phyloP scores from a whole-genome alignment of 2,888 invertebrate genomes.

The Dascillus cervinus region DNA sequence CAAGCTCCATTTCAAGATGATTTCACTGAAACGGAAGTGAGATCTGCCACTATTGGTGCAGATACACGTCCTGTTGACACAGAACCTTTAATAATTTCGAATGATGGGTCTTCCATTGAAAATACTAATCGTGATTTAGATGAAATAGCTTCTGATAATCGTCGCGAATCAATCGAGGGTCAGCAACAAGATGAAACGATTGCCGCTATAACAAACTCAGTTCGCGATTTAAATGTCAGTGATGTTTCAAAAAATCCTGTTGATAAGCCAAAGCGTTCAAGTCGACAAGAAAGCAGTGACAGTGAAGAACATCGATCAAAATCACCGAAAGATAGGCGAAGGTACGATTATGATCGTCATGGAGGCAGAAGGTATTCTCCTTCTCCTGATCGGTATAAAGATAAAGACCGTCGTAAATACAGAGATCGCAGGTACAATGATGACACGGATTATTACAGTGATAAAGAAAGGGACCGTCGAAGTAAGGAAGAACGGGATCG shows the following conservation, averaged over 20 bases:
- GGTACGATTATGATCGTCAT: slow-evolving; percentile 13
- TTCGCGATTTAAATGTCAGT: slow-evolving; percentile 37
- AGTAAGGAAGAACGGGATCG: slow-evolving; percentile 33
- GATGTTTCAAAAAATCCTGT: slow-evolving; percentile 34
- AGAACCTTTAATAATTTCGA: slow-evolving; percentile 7
- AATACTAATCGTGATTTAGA: slow-evolving; percentile 22
- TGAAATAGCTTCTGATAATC: slow-evolving; percentile 10
- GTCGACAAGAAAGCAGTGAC: slow-evolving; percentile 34
- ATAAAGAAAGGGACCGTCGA: slow-evolving; percentile 52
- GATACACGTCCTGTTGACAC: slow-evolving; percentile 35
- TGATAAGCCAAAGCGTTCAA: slow-evolving; percentile 25
- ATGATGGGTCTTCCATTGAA: slow-evolving; percentile 6
- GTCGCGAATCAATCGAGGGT: slow-evolving; percentile 33
- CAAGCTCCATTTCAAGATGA: slow-evolving; percentile 2
- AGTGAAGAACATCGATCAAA: slow-evolving; percentile 28
- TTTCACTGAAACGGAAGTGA: slow-evolving; percentile 14
- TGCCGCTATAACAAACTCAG: slow-evolving; percentile 27
- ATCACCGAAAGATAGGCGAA: slow-evolving; percentile 16
- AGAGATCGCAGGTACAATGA: slow-evolving; percentile 54
- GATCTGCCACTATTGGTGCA: slow-evolving; percentile 41
- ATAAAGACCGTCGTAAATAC: slow-evolving; percentile 37
- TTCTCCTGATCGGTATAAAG: slow-evolving; percentile 31
- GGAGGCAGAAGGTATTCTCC: slow-evolving; percentile 13
- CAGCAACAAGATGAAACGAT: slow-evolving; percentile 25
- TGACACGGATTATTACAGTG: slow-evolving; percentile 57